Base-by-base conservation (phyloP, 1,140 invertebrate species). In the Procambarus clarkii region DNA sequence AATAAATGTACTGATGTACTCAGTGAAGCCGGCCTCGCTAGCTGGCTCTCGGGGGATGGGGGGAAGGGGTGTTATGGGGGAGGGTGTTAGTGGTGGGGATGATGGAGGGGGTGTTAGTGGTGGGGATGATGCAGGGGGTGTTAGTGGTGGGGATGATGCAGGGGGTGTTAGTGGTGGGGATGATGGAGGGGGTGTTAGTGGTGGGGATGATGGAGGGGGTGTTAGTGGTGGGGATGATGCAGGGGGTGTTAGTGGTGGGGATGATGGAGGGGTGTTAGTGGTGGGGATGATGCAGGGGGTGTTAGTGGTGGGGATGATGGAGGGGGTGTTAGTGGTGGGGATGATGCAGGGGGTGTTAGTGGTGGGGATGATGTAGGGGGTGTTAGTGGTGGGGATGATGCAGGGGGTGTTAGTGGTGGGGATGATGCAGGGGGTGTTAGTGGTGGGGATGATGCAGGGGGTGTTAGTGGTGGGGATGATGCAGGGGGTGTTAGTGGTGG, bases 1-100 rank as follows among this genome's bases (percentile, higher is more conserved):
- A 81, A 88, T 80, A 81, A 82, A 88, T 88, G 86, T 82, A 82
- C 86, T 81, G 54, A 44, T 78, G 76, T 46, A 76, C 85, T 78
- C 69, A 3, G 4, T n/a, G 11, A 3, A 7, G 46, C 76, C 34
- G 48, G 76, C 86, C 74, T 34, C 21, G 24, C 48, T 21, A 50
- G 24, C 54, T 79, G 13, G 54, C 76, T 50, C 74, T 58, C 85
- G 15, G 5, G 7, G 44, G 9, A 45, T 9, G 54, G 54, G 13
- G 54, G 2, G 54, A 58, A 58, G 54, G 54, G 7, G 54, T 7
- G 54, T 58, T 58, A 48, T 46, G 50, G 79, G 21, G 79, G n/a
- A 18, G 24, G 50, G 46, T 81, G 79, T 21, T 34, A 54, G 79
- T 24, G 50, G 24, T 24, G 46, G 79, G 44, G 15, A 21, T n/a